Evolutionary conservation across 2,113 vertebrate genomes (phyloP).

Genomic region (Odocoileus virginianus): DNA sequence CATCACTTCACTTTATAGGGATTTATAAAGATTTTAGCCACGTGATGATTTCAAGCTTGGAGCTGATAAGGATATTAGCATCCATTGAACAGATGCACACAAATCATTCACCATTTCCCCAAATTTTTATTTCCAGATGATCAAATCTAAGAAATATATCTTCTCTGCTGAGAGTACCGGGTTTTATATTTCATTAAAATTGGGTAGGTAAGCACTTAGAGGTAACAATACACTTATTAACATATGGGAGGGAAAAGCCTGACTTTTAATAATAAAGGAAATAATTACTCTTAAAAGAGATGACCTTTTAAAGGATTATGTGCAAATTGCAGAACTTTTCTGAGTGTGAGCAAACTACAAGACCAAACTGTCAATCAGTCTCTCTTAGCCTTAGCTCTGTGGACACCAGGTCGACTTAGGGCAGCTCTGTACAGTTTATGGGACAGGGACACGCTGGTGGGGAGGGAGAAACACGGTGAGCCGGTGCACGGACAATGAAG

Average conservation of each 20-base stretch:
- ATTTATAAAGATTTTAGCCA: background rate
- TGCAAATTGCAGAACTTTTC: background rate
- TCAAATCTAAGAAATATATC: background rate
- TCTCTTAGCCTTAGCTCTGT: background rate
- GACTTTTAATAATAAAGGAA: background rate
- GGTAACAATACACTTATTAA: background rate
- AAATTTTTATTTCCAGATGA: background rate
- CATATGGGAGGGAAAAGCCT: background rate
- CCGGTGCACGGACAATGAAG: rapidly evolving
- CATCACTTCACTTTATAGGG: background rate
- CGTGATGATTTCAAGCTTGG: background rate
- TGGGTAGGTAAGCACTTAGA: background rate
- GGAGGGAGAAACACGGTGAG: background rate
- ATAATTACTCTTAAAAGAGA: background rate
- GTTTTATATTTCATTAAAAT: background rate
- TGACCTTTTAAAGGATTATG: background rate
- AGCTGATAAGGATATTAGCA: background rate
- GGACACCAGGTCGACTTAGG: background rate
- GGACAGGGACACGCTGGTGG: no score
- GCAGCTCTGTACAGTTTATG: background rate
- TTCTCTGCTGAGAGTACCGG: background rate
- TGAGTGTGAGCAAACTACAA: background rate
- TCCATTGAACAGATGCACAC: background rate
- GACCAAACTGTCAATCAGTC: no score
- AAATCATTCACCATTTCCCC: background rate